Evolutionary conservation across 1,140 invertebrate genomes (phyloP), one percentile per base, ranked within the genome.

Genomic region (Drosophila arawakana): DNA sequence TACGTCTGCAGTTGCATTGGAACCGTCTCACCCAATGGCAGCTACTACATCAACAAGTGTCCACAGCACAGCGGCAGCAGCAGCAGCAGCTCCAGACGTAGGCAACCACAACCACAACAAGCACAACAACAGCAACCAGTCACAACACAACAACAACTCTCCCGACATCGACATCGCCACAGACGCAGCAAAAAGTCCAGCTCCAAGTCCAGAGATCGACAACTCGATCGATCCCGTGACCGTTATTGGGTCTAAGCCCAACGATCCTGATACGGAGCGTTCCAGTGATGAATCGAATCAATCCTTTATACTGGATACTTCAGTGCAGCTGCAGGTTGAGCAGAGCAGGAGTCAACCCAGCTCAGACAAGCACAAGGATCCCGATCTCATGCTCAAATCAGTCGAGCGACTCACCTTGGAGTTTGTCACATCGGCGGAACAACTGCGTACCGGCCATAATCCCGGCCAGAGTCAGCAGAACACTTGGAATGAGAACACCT

Each of bases 401-500:
- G 93, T 95, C 59, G 95, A 95, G 81, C 92, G 95, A 11, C 88
- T 95, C 2, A 95, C 95, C 3, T 93, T 94, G 3, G 94, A 95
- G 68, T 90, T 95, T 35, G 94, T 95, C 5, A 95, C 94, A 2
- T 94, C 95, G 54, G 93, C 93, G 1, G 92, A 93, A 60, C 93
- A 93, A 65, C 66, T 94, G 21, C 89, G 93, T 11, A 93, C 91
- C 50, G 84, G 62, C 7, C 52, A 59, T 1, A 75, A 81, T 90
- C 37, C 78, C 85, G 4, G 93, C 92, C 62, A 83, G 11, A 50
- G 59, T 49, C 34, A 46, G 41, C 80, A 52, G 85, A 95, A 96
- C 78, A 96, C 96, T 0, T 97, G 96, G 96, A 96, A 96, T 78
- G 96, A 96, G 69, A 95, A 96, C 78, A 94, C 94, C 9, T 95